These are phyloP conservation scores for Tangara arthus DNA, from an alignment of 2,797 vertebrate species.

Conservation along the genomic window DNA sequence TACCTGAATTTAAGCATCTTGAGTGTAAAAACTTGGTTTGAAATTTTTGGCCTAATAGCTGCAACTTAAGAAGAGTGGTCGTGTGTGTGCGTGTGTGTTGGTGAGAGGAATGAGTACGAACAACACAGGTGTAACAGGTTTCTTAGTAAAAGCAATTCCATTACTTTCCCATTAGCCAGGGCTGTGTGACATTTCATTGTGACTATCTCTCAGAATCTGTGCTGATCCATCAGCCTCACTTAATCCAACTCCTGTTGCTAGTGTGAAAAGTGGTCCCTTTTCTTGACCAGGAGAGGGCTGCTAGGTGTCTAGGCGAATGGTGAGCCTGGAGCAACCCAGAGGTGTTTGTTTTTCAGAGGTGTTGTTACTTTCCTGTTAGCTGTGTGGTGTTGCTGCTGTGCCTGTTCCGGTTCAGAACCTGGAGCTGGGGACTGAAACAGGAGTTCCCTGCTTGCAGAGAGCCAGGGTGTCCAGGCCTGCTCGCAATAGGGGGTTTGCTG, in stretches of 20 bases:
- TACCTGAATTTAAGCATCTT: neutral
- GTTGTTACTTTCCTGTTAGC: neutral
- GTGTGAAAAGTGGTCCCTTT: neutral
- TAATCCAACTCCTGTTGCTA: neutral
- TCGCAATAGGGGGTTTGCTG: neutral
- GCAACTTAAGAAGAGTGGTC: neutral
- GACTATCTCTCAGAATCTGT: neutral
- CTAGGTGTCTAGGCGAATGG: neutral
- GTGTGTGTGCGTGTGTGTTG: neutral
- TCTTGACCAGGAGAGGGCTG: neutral
- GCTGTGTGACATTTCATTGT: neutral
- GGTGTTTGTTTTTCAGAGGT: neutral
- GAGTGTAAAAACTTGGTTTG: neutral
- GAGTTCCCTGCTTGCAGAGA: neutral
- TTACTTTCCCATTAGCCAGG: neutral
- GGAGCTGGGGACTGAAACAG: rapidly evolving
- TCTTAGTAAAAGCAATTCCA: neutral
- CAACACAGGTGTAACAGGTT: neutral
- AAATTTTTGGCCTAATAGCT: neutral
- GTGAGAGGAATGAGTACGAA: neutral
- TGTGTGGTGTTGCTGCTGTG: neutral
- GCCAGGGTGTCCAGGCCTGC: neutral
- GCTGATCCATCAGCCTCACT: neutral
- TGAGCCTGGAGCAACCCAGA: neutral
- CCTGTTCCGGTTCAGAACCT: rapidly evolving